Evolutionary conservation across 2,113 vertebrate species (phyloP).

Genomic region (Pangasianodon gigas): DNA sequence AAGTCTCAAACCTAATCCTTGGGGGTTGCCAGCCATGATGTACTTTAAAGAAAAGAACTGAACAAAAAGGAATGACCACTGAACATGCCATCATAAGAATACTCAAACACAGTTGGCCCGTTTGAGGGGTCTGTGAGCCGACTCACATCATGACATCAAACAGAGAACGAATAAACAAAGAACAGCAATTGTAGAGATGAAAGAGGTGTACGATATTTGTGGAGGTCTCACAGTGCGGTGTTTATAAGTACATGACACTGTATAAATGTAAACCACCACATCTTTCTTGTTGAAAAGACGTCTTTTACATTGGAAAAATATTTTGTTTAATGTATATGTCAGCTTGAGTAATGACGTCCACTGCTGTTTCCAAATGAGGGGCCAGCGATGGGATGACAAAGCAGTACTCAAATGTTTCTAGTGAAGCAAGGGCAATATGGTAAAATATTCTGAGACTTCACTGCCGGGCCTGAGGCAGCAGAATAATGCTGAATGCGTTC

Average conservation of each 20-base stretch:
- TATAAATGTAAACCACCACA: neutral
- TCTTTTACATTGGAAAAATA: neutral
- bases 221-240: neutral
- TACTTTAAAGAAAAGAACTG: neutral
- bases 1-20: neutral
- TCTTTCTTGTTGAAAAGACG: neutral
- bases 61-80: neutral
- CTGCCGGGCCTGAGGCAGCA: conserved; percentile 15
- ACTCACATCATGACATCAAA: neutral
- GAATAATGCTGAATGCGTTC: neutral
- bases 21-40: neutral
- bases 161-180: neutral
- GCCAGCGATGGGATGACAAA: neutral
- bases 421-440: conserved; percentile 23
- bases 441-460: conserved; percentile 37
- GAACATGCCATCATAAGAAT: neutral
- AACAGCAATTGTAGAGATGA: neutral
- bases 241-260: neutral
- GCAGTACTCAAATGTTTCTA: conserved; percentile 18
- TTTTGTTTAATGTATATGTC: neutral
- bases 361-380: neutral
- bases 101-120: neutral
- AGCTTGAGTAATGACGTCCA: neutral
- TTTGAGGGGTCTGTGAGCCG: neutral
- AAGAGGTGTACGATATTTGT: neutral